Evolutionary conservation across 2,888 invertebrate species (phyloP), one percentile per base, ranked within the genome.

Genomic region (Stenolophus ochropezus): DNA sequence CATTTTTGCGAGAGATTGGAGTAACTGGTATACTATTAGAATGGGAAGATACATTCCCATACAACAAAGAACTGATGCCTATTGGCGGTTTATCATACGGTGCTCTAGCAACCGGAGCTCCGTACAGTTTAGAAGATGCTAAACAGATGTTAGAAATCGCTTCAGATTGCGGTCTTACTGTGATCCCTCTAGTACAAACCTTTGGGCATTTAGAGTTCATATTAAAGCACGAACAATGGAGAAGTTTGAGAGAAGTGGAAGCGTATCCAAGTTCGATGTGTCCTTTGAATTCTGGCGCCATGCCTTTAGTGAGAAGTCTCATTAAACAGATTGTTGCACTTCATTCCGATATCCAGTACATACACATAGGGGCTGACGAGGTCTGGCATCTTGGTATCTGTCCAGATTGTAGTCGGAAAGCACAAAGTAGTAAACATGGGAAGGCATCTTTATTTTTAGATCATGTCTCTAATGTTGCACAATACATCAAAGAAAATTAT

Each of bases 21-120:
- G 95, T 94, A 0, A 96, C 96, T 0, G 97, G 97, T 0, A 88
- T 97, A 18, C 90, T 97, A 8, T 86, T 97, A 53, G 97, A 97
- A 90, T 97, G 96, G 95, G 97, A 97, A 87, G 97, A 97, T 86
- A 96, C 96, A 83, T 97, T 97, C 89, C 97, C 97, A 0, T 97
- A 95, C 88, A 90, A 90, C 4, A 92, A 91, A 65, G 91, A 92
- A 8, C 89, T 96, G 73, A 88, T 89, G 14, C 91, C 90, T 3
- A 91, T 92, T 18, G 94, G 94, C 8, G 93, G 93, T 84, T 85
- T 89, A 2, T 90, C 90, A 0, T 88, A 89, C 81, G 89, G 90
- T 56, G 90, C 91, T 0, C 86, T 87, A 82, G 90, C 91, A 0
- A 89, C 87, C 81, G 93, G 91, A 84, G 91, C 89, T 56, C 91